Evolutionary conservation across 2,113 vertebrate genomes (phyloP).

Genomic region (Aythya baeri): DNA sequence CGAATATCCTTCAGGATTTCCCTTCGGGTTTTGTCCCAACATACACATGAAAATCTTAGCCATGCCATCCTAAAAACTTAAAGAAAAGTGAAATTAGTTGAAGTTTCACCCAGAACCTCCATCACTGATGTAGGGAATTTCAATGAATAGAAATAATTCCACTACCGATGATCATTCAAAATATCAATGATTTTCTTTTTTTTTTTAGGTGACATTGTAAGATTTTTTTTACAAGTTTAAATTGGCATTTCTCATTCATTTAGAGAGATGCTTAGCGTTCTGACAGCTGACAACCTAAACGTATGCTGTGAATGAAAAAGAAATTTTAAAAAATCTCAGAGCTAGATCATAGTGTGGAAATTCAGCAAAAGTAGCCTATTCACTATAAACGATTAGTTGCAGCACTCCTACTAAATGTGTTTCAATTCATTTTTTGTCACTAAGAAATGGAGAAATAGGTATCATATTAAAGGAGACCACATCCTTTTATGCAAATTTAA

Average conservation of each 20-base stretch:
- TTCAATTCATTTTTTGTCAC: slow-evolving; percentile 48
- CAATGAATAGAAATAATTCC: neutral
- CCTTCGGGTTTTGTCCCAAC: neutral
- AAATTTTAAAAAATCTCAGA: neutral
- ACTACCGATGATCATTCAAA: neutral
- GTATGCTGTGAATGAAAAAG: neutral
- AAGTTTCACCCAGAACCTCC: neutral
- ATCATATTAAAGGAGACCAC: slow-evolving; percentile 41
- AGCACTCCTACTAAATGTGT: slow-evolving; percentile 18
- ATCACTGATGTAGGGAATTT: neutral
- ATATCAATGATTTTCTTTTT: neutral
- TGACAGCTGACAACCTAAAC: slow-evolving; percentile 12
- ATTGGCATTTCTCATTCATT: slow-evolving; percentile 17
- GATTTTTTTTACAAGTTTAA: neutral
- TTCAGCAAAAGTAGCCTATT: neutral
- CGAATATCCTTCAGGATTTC: slow-evolving; percentile 4
- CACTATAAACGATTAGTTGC: neutral
- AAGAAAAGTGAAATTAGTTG: neutral
- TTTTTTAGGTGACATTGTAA: neutral
- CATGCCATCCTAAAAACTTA: neutral
- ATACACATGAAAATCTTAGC: neutral
- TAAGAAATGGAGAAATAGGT: slow-evolving; percentile 41
- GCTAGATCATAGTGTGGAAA: neutral
- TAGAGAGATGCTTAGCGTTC: neutral
- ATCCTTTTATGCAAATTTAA: slow-evolving; percentile 65